A percentile compares a stretch with the other conserved stretches of the same genome.
These are phyloP conservation scores for Solenopsis invicta DNA, from an alignment of 1,140 invertebrate genomes.

Conservation along the genomic window DNA sequence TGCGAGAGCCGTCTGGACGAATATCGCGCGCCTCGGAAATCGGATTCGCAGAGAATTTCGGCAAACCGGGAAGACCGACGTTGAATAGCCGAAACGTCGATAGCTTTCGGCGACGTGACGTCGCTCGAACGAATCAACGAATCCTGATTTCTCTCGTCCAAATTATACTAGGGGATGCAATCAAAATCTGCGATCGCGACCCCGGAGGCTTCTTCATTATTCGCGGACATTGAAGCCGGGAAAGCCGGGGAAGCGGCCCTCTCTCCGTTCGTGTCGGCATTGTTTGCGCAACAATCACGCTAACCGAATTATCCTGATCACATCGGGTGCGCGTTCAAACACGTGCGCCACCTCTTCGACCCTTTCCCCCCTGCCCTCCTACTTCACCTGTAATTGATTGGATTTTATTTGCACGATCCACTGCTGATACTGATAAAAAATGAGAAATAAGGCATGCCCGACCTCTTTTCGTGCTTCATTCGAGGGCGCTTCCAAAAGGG, in stretches of 20 bases:
- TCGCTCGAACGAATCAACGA: constrained; percentile 50
- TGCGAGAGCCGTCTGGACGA: background rate
- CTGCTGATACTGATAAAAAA: constrained; percentile 35
- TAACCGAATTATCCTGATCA: constrained; percentile 73
- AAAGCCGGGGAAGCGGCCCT: constrained; percentile 39
- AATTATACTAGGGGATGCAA: constrained; percentile 56
- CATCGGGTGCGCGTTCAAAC: constrained; percentile 58
- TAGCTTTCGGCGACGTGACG: constrained; percentile 44
- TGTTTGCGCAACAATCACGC: constrained; percentile 70
- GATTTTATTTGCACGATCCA: constrained; percentile 68
- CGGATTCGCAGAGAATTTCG: constrained; percentile 43
- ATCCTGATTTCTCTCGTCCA: constrained; percentile 54
- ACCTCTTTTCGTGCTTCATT: background rate
- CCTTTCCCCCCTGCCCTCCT: background rate
- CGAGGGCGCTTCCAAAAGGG: background rate
- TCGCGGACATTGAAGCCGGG: constrained; percentile 48
- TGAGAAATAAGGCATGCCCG: constrained; percentile 6
- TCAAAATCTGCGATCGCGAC: constrained; percentile 50
- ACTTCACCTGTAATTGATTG: constrained; percentile 60
- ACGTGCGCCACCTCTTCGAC: constrained; percentile 28
- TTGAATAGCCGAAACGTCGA: constrained; percentile 42
- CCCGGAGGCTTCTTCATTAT: constrained; percentile 58
- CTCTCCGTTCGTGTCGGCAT: constrained; percentile 47
- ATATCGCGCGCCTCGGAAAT: constrained; percentile 10
- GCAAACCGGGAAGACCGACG: constrained; percentile 2